phyloP scores from a whole-genome alignment of 2,113 vertebrate genomes.

The Apteryx owenii region DNA sequence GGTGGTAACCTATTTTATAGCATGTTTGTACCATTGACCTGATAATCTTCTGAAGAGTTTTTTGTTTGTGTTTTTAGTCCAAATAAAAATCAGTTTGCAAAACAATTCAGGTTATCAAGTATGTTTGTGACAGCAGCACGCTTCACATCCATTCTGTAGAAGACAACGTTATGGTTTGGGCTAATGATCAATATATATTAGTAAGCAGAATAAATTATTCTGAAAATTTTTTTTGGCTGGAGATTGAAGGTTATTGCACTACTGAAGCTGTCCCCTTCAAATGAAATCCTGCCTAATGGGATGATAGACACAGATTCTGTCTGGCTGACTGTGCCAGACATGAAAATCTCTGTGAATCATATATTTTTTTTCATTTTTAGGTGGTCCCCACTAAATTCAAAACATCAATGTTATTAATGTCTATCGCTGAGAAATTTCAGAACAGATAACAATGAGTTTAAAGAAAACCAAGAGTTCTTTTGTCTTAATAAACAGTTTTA shows the following conservation, averaged over 20 bases:
- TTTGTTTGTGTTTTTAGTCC: slow-evolving; percentile 60
- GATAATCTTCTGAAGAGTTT: slow-evolving; percentile 64
- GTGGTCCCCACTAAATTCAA: neutral
- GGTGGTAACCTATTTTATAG: slow-evolving; percentile 50
- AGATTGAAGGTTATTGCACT: neutral
- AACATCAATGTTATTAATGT: neutral
- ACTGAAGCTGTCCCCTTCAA: neutral
- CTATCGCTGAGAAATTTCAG: neutral
- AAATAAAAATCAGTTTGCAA: slow-evolving; percentile 60
- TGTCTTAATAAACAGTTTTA: neutral
- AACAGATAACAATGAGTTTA: neutral
- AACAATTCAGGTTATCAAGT: slow-evolving; percentile 45
- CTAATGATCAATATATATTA: neutral
- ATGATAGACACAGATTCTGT: neutral
- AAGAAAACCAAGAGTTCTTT: neutral
- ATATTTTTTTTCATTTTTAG: neutral
- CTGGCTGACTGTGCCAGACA: slow-evolving; percentile 9
- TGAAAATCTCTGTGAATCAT: neutral
- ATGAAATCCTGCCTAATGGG: slow-evolving; percentile 24
- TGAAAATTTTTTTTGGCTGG: neutral
- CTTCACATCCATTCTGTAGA: neutral
- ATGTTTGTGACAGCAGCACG: neutral
- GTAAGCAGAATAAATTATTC: neutral
- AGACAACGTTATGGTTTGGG: slow-evolving; percentile 13
- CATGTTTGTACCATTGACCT: slow-evolving; percentile 60